Evolutionary conservation across 2,113 vertebrate genomes (phyloP).

Genomic region (Casuarius casuarius): DNA sequence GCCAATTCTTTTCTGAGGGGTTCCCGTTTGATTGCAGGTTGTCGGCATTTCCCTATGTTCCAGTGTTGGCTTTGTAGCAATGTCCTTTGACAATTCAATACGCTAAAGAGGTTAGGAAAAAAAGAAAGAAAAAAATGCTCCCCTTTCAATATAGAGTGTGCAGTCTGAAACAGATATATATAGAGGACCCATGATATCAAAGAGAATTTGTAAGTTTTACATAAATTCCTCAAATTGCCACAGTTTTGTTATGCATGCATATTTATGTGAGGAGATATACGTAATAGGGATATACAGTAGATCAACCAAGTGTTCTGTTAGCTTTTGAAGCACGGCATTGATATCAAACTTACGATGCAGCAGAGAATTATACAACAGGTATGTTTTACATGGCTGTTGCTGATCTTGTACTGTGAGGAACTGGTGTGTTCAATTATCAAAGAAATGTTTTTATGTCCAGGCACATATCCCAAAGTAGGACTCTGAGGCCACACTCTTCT

Average conservation of each 20-base stretch:
- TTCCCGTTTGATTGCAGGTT: neutral
- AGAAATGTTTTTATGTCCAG: neutral
- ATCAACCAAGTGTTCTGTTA: constrained; percentile 54
- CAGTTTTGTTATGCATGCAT: constrained; percentile 48
- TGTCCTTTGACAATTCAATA: constrained; percentile 16
- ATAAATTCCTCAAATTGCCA: constrained; percentile 62
- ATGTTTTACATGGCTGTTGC: neutral
- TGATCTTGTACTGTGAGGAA: neutral
- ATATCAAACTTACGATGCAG: neutral
- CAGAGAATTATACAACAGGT: constrained; percentile 21
- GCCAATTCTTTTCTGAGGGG: neutral
- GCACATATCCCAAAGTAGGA: neutral
- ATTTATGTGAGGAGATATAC: constrained; percentile 42
- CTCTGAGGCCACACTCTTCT: too few species aligned
- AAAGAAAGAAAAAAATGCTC: neutral
- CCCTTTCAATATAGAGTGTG: neutral
- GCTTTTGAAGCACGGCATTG: constrained; percentile 40
- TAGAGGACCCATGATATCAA: constrained; percentile 9
- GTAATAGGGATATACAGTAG: constrained; percentile 47
- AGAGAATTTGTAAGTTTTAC: constrained; percentile 52
- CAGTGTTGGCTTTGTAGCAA: neutral
- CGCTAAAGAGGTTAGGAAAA: neutral
- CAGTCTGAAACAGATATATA: constrained; percentile 29
- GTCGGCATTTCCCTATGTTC: neutral
- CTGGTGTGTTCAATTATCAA: neutral